A percentile compares a stretch with the other conserved stretches of the same genome.
Conservation (phyloP, 2,888 invertebrate species). For the Drosophila anceps region DNA sequence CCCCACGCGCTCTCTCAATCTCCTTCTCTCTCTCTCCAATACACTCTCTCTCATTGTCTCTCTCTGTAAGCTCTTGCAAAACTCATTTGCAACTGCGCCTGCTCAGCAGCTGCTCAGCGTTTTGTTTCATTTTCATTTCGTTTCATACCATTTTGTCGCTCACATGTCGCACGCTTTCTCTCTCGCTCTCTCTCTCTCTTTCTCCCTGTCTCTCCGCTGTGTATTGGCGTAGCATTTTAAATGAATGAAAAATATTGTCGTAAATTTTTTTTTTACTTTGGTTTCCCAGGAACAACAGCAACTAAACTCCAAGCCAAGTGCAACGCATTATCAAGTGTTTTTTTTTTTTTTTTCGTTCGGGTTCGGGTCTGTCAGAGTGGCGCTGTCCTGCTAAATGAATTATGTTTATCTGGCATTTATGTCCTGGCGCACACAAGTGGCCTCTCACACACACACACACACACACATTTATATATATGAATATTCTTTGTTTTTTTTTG, state of each 20-base stretch:
- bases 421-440: constrained; percentile 57
- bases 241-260: constrained; percentile 81
- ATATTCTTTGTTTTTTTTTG: constrained; percentile 15
- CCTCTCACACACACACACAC: constrained; percentile 11
- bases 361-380: background rate
- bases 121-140: constrained; percentile 33
- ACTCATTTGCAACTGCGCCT: constrained; percentile 38
- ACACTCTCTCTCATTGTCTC: constrained; percentile 7
- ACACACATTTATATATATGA: background rate
- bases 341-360: constrained; percentile 17
- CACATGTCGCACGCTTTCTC: constrained; percentile 5
- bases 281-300: constrained; percentile 28
- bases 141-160: constrained; percentile 23
- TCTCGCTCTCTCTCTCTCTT: background rate
- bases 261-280: constrained; percentile 62
- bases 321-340: constrained; percentile 74
- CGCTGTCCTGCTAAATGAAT: constrained; percentile 49
- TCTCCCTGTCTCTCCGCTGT: constrained; percentile 20
- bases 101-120: constrained; percentile 48
- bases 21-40: constrained; percentile 9
- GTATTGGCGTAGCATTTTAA: constrained; percentile 75
- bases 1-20: background rate
- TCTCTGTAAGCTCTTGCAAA: background rate
- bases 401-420: constrained; percentile 69
- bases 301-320: constrained; percentile 54